Conservation (phyloP, 23 tunicate genomes). For the Trididemnum miniatum region DNA sequence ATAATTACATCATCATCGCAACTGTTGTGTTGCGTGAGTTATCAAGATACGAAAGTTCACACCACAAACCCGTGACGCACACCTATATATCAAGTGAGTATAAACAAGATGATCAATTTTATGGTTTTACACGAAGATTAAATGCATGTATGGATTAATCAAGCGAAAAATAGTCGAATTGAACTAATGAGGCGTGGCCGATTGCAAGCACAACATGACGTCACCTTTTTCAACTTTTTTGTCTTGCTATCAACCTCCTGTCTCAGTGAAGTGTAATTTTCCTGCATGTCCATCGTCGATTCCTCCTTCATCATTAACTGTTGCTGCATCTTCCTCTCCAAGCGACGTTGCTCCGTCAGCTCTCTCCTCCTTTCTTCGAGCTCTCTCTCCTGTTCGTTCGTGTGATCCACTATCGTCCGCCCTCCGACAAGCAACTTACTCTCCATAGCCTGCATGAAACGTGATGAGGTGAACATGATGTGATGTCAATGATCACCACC, state of each 20-base stretch:
- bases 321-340: constrained; percentile 90
- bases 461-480: neutral
- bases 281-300: constrained; percentile 74
- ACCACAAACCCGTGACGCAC: too few relatives aligned
- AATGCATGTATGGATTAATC: too few relatives aligned
- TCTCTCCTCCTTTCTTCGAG: constrained; percentile 76
- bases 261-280: constrained; percentile 73
- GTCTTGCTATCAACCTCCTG: constrained; percentile 96
- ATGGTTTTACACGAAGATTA: too few relatives aligned
- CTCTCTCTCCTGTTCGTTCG: constrained; percentile 91
- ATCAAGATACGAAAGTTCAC: too few relatives aligned
- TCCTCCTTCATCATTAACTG: constrained; percentile 75
- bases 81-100: too few relatives aligned
- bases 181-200: too few relatives aligned
- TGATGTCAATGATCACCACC: too few relatives aligned
- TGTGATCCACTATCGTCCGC: constrained; percentile 84
- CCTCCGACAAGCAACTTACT: constrained; percentile 96
- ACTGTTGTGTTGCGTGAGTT: too few relatives aligned
- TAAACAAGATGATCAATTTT: too few relatives aligned
- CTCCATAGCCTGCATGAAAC: constrained; percentile 79
- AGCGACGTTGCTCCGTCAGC: constrained; percentile 63
- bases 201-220: too few relatives aligned
- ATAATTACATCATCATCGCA: too few relatives aligned
- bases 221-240: constrained; percentile 89
- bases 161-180: too few relatives aligned